A percentile compares a stretch with the other conserved stretches of the same genome.
These are phyloP conservation scores for Helleia helle DNA, from an alignment of 2,888 invertebrate genomes.

Conservation along the genomic window DNA sequence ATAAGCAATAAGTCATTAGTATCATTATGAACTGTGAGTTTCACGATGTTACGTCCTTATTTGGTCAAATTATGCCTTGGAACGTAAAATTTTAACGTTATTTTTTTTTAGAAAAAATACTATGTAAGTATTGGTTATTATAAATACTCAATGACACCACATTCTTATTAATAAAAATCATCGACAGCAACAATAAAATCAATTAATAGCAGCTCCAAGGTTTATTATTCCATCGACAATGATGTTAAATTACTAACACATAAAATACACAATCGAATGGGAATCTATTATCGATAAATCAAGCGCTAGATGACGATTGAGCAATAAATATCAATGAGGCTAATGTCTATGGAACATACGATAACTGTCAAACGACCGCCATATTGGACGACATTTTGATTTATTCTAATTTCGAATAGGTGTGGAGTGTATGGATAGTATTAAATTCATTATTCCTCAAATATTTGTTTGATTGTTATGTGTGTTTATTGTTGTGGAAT, in stretches of 20 bases:
- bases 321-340: slow-evolving; percentile 72
- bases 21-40: no score
- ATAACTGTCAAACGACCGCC: slow-evolving; percentile 64
- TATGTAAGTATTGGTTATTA: no score
- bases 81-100: no score
- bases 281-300: slow-evolving; percentile 66
- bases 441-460: no score
- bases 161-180: no score
- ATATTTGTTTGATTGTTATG: no score
- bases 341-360: slow-evolving; percentile 67
- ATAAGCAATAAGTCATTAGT: no score
- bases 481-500: no score
- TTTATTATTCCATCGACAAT: slow-evolving; percentile 16
- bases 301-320: slow-evolving; percentile 57
- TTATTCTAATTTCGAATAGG: slow-evolving; percentile 28
- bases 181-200: slow-evolving; percentile 6
- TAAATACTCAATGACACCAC: no score
- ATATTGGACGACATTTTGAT: slow-evolving; percentile 66
- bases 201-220: slow-evolving; percentile 4
- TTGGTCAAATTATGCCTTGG: no score
- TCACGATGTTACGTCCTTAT: no score
- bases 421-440: not conserved
- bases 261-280: slow-evolving; percentile 55
- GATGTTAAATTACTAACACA: slow-evolving; percentile 22
- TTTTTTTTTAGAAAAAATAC: no score